A percentile compares a stretch with the other conserved stretches of the same genome.
These are phyloP conservation scores for Melinopterus prodromus DNA, from an alignment of 2,888 invertebrate species.

Conservation along the genomic window DNA sequence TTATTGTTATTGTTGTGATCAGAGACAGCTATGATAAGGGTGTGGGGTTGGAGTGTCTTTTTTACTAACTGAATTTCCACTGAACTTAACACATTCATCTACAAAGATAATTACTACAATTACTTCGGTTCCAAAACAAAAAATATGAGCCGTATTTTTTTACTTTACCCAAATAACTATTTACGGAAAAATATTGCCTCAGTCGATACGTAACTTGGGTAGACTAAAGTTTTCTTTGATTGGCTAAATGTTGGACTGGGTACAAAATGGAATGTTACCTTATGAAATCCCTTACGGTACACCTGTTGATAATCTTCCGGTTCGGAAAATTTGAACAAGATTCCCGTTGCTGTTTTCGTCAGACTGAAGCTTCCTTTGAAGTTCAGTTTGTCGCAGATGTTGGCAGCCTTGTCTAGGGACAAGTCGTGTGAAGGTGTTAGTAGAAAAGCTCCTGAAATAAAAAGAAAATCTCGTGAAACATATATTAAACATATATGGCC, in stretches of 20 bases:
- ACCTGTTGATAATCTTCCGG: conserved; percentile 88
- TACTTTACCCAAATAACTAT: neutral
- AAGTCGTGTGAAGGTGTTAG: conserved; percentile 87
- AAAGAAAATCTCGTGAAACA: neutral
- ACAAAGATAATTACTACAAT: neutral
- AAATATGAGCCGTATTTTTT: no score
- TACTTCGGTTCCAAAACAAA: no score
- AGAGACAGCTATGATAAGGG: neutral
- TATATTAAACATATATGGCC: no score
- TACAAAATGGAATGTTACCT: conserved; percentile 47
- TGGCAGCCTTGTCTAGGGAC: conserved; percentile 84
- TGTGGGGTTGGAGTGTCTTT: neutral
- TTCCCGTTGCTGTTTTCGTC: conserved; percentile 88
- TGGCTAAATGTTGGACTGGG: no score
- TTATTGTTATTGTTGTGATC: conserved; percentile 4
- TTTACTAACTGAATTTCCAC: neutral
- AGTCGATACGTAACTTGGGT: no score
- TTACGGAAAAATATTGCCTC: neutral
- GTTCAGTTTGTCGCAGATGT: conserved; percentile 89
- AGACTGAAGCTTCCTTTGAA: conserved; percentile 87
- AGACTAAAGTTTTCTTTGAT: no score
- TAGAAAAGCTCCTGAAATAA: conserved; percentile 74
- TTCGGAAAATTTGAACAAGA: conserved; percentile 87
- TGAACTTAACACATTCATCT: neutral
- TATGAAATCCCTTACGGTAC: conserved; percentile 86